phyloP scores from a whole-genome alignment of 2,113 vertebrate species.

The Penelope pileata region DNA sequence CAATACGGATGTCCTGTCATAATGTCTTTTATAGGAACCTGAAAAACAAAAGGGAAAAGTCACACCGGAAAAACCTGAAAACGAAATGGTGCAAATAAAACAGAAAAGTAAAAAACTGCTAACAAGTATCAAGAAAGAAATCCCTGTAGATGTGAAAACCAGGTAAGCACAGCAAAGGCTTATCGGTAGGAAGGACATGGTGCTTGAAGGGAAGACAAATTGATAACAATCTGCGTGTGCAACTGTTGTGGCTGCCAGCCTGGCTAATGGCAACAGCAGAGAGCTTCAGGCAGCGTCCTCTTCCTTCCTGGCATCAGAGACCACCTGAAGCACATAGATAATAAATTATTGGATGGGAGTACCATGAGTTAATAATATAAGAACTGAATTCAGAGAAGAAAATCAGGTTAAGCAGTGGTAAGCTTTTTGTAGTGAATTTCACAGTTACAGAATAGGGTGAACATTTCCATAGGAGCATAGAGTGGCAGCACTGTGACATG shows the following conservation, averaged over 20 bases:
- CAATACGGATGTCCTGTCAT: not conserved
- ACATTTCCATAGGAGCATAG: not conserved
- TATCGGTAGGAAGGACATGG: no score
- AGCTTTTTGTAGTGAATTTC: not conserved
- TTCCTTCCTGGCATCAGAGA: not conserved
- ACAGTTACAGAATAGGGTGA: not conserved
- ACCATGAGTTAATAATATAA: not conserved
- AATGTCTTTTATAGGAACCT: slow-evolving; percentile 81
- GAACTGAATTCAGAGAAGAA: not conserved
- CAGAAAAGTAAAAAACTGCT: slow-evolving; percentile 88
- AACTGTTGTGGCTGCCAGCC: not conserved
- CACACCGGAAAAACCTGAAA: slow-evolving; percentile 82
- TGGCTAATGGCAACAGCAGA: not conserved
- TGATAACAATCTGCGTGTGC: not conserved
- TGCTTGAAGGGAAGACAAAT: not conserved
- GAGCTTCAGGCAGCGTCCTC: not conserved
- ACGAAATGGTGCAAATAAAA: slow-evolving; percentile 82
- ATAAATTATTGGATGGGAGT: not conserved
- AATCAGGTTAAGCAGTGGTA: not conserved
- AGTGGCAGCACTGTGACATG: not conserved
- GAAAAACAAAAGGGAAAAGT: slow-evolving; percentile 90
- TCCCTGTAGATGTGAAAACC: slow-evolving; percentile 83
- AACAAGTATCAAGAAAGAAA: slow-evolving; percentile 85
- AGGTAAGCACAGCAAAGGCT: slow-evolving; percentile 80
- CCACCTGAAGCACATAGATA: not conserved